phyloP scores from a whole-genome alignment of 2,113 vertebrate species.

The Callochromis pleurospilus region DNA sequence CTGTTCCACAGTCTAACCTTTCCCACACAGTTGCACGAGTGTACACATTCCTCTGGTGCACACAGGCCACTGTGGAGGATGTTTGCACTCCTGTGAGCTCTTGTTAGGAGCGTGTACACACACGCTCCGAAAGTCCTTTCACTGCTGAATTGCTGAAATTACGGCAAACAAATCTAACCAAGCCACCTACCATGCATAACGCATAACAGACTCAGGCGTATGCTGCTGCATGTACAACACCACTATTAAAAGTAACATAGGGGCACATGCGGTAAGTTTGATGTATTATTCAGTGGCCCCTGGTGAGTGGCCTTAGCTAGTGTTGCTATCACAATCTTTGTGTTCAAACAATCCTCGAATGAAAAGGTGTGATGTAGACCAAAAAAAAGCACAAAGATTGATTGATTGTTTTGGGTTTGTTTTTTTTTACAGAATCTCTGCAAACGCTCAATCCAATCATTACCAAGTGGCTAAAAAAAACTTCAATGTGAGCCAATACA shows the following conservation, averaged over 20 bases:
- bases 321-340: slow-evolving; percentile 35
- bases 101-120: slow-evolving; percentile 31
- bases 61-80: not conserved
- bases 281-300: slow-evolving; percentile 63
- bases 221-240: not conserved
- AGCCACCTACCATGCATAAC: not conserved
- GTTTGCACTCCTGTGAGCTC: slow-evolving; percentile 32
- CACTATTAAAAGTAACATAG: slow-evolving; percentile 34
- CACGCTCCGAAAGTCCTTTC: not conserved
- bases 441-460: not conserved
- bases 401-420: rapidly evolving
- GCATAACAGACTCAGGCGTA: not conserved
- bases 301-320: slow-evolving; percentile 37
- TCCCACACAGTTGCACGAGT: not conserved
- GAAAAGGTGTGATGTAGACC: not conserved
- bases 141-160: not conserved
- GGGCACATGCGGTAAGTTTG: slow-evolving; percentile 26
- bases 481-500: not conserved
- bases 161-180: slow-evolving; percentile 11
- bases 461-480: not conserved
- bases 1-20: not conserved
- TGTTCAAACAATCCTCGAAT: slow-evolving; percentile 7
- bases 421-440: not conserved
- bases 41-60: not conserved
- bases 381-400: not conserved